Evolutionary conservation across 1,140 invertebrate genomes (phyloP), one percentile per base, ranked within the genome.

Genomic region (Aphidius gifuensis): DNA sequence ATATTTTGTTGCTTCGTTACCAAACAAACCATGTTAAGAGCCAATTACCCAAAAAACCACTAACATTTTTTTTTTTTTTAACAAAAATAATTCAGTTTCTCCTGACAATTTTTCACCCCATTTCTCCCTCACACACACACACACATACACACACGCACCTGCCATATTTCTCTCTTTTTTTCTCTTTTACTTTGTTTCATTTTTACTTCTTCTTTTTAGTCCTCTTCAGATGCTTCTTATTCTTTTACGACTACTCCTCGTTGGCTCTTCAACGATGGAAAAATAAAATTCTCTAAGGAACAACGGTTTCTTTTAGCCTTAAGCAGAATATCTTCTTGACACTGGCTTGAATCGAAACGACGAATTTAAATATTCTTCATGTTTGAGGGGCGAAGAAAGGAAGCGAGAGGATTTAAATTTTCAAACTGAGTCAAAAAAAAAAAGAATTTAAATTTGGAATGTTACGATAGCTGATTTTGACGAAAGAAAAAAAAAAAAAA

Each of bases 41-140:
- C 61, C 64, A 66, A 66, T 66, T 66, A 66, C 49, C 58, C 9
- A 49, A 62, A 43, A 42, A 39, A 32, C 55, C 45, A 46, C 45
- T 43, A 38, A 38, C 44, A 43, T 56, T 9, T 60, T 62, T 60
- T 48, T 62, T n/a, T 49, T 48, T 9, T 42, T 55, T 45, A 47
- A 11, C 48, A 57, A 56, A 56, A 62, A 62, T 55, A 47, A 62
- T 62, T 62, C 11, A 9, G 21, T 11, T 55, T 42, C 23, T 32
- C 2, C 23, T 32, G 23, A 32, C 23, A 32, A 32, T 32, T 32
- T 32, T 32, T 32, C 23, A 32, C 23, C 23, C 23, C 23, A 32
- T 32, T 32, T 32, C 23, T 32, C 23, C 23, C 23, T 32, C 23
- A 32, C 4, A 32, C 23, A 32, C 23, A 23, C 3, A 3, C 23